Base-by-base conservation (phyloP, 1,140 invertebrate genomes). In the Sipha flava region DNA sequence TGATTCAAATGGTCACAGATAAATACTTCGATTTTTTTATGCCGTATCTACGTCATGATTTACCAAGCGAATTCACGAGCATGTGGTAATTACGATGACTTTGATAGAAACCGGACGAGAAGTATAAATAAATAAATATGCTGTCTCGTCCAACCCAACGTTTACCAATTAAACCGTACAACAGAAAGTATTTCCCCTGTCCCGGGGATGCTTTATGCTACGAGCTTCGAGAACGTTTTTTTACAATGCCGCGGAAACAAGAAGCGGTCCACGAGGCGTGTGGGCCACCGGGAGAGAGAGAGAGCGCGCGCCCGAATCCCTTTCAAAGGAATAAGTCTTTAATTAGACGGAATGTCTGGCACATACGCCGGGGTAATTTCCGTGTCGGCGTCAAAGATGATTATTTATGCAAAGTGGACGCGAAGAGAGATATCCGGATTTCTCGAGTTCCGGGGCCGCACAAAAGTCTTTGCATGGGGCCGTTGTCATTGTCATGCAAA, bases 361-460 rank as follows among this genome's bases (percentile, higher is more conserved):
- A 26, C 34, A 34, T 54, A 18, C 12, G 21, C 16, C n/a, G 47
- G 21, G 45, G 45, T 52, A 34, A 52, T 73, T 73, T 49, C 52
- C 72, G 49, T 21, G 52, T 34, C 70, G 45, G 18, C 49, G 49
- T 10, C 0, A 54, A n/a, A 54, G 23, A 59, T 59, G 59, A 77
- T 77, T 77, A 59, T 77, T 40, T 77, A 77, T 77, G 52, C 52
- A 77, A 77, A 77, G 52, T 37, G 73, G 52, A 77, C 73, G 23
- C 12, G 37, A 43, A 18, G 62, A 73, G 52, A 59, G 34, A 57
- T 77, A 59, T 77, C 73, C 73, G 73, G 52, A 52, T 54, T 52
- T 54, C 37, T 6, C n/a, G n/a, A 54, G 72, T 52, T 75, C 49
- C 47, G 47, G 31, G 21, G 47, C 54, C 68, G 47, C 26, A 75